Base-by-base conservation (phyloP, 2,888 invertebrate genomes). In the Cotesia congregata region DNA sequence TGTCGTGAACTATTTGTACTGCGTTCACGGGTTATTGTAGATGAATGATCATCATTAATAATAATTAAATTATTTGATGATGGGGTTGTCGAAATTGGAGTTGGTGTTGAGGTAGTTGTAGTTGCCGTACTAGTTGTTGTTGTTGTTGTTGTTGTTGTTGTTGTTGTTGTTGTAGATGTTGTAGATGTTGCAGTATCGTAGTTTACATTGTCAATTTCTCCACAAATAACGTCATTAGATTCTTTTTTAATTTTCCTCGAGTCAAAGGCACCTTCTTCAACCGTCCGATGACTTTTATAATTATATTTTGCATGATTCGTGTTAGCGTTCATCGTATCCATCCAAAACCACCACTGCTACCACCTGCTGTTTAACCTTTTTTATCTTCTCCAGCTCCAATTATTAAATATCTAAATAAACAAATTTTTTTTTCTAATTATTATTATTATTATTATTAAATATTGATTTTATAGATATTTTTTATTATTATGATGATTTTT, bases 241-340 rank as follows among this genome's bases (percentile, higher is more conserved):
- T 88, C 88, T 77, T 85, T 87, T 75, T 88, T 88, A 77, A 88
- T 87, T 78, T 85, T 86, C 78, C 84, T 84, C 76, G 85, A 83
- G 72, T 87, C 87, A 70, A 82, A 79, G 61, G 40, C 15, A 30
- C 38, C 67, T 30, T 81, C 80, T 75, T 74, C 71, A 38, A 39
- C 59, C 62, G 79, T 81, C 81, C 84, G 81, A 78, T 79, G 82
- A 76, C 75, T 79, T 72, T 82, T 81, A 80, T 81, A 80, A 83
- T 83, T 83, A 81, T 83, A 79, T 82, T 83, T 85, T 77, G 84
- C 85, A 84, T 85, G 85, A 80, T 81, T 30, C 30, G 30, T 85
- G 81, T 85, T 86, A 82, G 84, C 84, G 85, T 84, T 86, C 87
- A 87, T 85, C 82, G 84, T 86, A 83, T 30, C 30, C 81, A 78